A percentile compares a stretch with the other conserved stretches of the same genome.
Conservation (phyloP, 2,113 vertebrate species). For the Erpornis zantholeuca region DNA sequence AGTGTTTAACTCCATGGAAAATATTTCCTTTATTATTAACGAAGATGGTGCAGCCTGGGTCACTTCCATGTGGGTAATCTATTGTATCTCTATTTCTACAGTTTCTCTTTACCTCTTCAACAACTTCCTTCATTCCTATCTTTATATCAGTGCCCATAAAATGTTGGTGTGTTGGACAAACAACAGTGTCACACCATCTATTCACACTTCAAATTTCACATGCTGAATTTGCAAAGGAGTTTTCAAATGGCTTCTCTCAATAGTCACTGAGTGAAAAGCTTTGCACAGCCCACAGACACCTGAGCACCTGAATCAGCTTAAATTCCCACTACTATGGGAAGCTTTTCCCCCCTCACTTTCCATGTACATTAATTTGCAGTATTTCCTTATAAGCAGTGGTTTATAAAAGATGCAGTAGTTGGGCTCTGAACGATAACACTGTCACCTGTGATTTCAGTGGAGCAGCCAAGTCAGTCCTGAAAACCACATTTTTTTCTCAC, state of each 20-base stretch:
- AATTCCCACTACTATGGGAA: neutral
- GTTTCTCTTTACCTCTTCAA: neutral
- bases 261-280: neutral
- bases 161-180: neutral
- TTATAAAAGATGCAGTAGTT: neutral
- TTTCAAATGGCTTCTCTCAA: neutral
- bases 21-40: neutral
- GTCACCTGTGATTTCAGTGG: neutral
- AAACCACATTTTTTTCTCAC: rapidly evolving
- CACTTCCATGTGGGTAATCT: rapidly evolving
- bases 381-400: neutral
- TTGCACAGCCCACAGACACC: neutral
- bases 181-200: neutral
- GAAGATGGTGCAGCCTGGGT: neutral
- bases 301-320: neutral
- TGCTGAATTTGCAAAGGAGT: neutral
- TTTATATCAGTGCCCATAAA: neutral
- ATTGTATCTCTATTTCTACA: neutral
- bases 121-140: neutral
- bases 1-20: neutral
- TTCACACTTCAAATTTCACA: neutral
- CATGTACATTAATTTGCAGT: neutral
- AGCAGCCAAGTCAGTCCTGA: neutral
- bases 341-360: neutral
- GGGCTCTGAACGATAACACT: neutral